A percentile compares a stretch with the other conserved stretches of the same genome.
These are phyloP conservation scores for Porites lobata DNA, from an alignment of 92 coral and sea anemone genomes.

Conservation along the genomic window DNA sequence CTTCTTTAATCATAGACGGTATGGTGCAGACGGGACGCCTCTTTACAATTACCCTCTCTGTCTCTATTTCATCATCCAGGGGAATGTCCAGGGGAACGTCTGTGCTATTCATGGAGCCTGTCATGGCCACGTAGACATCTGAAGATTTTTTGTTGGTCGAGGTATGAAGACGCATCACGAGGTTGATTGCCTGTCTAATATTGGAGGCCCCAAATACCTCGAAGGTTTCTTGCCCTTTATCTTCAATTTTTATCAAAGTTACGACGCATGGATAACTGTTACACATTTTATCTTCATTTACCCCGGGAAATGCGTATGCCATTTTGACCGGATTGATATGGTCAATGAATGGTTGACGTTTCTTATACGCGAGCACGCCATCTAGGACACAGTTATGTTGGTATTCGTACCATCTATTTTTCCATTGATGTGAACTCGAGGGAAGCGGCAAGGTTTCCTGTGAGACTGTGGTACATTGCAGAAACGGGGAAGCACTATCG, in stretches of 20 bases:
- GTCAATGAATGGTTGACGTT: not conserved
- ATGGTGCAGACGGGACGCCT: not conserved
- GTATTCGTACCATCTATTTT: not conserved
- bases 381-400: not conserved
- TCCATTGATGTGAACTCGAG: too few relatives aligned
- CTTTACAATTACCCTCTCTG: not conserved
- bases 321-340: too few relatives aligned
- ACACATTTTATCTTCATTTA: too few relatives aligned
- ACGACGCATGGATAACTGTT: too few relatives aligned
- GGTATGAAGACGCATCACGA: not conserved
- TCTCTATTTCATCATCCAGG: not conserved
- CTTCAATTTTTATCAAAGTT: not conserved
- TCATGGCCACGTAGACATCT: conserved; percentile 10
- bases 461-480: too few relatives aligned
- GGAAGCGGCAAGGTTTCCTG: too few relatives aligned
- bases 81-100: not conserved
- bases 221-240: not conserved
- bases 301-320: too few relatives aligned
- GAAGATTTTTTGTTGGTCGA: not conserved
- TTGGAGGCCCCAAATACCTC: conserved; percentile 10
- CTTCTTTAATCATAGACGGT: not conserved
- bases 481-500: not conserved
- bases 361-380: not conserved
- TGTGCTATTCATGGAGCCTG: not conserved
- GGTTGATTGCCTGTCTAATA: not conserved